Conservation (phyloP, 2,113 vertebrate species). For the human region DNA sequence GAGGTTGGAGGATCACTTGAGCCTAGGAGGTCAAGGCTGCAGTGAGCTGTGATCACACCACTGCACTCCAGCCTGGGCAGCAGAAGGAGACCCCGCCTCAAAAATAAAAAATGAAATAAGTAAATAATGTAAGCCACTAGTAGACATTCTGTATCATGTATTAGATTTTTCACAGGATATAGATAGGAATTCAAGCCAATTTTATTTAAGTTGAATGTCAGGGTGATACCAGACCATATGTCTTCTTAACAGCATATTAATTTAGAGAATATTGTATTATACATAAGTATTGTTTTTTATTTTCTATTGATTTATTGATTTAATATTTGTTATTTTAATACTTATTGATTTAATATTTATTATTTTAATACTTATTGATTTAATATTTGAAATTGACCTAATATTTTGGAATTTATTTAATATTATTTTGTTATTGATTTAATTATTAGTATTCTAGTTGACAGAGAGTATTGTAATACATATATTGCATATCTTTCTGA, state of each 20-base stretch:
- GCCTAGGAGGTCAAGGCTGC: too few relatives aligned
- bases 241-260: background rate
- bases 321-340: background rate
- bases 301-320: background rate
- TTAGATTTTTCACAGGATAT: background rate
- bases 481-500: background rate
- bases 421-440: background rate
- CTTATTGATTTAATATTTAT: background rate
- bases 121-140: background rate
- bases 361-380: background rate
- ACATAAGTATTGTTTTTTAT: background rate
- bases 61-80: too few relatives aligned
- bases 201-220: background rate
- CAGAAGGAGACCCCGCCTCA: too few relatives aligned
- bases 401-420: background rate
- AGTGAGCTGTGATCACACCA: too few relatives aligned
- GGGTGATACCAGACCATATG: background rate
- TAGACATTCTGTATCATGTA: background rate
- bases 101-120: too few relatives aligned
- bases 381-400: background rate
- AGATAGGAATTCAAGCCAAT: background rate
- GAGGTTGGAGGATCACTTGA: too few relatives aligned
- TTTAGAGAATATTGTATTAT: background rate
- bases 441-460: background rate
- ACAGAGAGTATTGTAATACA: background rate